phyloP scores from a whole-genome alignment of 2,888 invertebrate species.

The Macropis europaea region DNA sequence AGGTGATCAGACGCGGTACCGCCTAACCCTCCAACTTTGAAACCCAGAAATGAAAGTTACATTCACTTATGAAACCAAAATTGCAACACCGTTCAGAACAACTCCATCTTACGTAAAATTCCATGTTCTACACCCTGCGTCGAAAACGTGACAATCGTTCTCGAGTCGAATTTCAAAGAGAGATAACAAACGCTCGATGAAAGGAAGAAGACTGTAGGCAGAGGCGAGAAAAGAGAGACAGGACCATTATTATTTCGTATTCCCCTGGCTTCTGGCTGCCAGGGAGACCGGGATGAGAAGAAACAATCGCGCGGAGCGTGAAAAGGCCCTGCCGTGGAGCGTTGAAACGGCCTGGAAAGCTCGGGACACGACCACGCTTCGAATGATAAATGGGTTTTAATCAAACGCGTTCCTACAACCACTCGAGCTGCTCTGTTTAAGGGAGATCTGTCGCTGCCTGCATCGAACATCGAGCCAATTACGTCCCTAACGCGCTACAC shows the following conservation, averaged over 20 bases:
- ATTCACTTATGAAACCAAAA: too few species aligned
- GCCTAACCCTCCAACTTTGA: too few species aligned
- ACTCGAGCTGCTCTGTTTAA: not conserved
- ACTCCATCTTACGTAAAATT: too few species aligned
- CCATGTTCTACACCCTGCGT: too few species aligned
- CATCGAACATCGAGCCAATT: constrained; percentile 21
- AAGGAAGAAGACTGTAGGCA: too few species aligned
- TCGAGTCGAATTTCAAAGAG: too few species aligned
- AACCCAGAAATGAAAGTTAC: too few species aligned
- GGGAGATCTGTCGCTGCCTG: constrained; percentile 13
- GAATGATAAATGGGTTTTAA: constrained; percentile 62
- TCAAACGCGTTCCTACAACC: constrained; percentile 54
- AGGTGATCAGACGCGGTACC: too few species aligned
- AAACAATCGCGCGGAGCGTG: not conserved
- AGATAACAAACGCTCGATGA: too few species aligned
- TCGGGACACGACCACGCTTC: constrained; percentile 26
- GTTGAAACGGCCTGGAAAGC: constrained; percentile 16
- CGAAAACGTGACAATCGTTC: too few species aligned
- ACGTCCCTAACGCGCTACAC: constrained; percentile 4
- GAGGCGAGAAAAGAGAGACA: constrained; percentile 4
- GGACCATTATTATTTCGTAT: constrained; percentile 41
- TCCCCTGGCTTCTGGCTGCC: not conserved
- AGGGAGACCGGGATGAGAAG: not conserved
- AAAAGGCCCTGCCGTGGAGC: not conserved
- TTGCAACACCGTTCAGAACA: too few species aligned